Evolutionary conservation across 2,797 vertebrate genomes (phyloP).

Genomic region (Sebastes taczanowskii): DNA sequence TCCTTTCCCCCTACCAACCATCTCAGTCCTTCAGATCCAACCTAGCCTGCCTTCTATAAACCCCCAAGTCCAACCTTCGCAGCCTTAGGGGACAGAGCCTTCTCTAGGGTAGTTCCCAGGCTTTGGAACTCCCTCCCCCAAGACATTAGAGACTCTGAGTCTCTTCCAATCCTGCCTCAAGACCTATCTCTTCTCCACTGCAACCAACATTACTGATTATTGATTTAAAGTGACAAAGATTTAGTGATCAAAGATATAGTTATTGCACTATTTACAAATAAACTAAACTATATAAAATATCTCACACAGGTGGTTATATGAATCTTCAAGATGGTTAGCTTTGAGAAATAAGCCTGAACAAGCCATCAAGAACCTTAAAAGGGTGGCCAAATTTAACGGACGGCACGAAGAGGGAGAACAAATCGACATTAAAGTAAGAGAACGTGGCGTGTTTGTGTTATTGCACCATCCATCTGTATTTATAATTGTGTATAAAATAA

Average conservation of each 20-base stretch:
- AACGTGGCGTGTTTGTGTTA: not conserved
- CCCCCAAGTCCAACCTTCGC: too few species aligned
- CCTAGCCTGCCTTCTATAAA: too few species aligned
- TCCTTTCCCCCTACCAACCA: not conserved
- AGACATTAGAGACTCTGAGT: too few species aligned
- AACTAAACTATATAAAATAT: not conserved
- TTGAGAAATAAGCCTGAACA: constrained; percentile 79
- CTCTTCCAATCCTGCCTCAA: too few species aligned
- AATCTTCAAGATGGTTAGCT: constrained; percentile 89
- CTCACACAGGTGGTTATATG: constrained; percentile 86
- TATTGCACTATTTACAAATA: not conserved
- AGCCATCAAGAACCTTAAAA: constrained; percentile 82
- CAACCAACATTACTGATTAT: not conserved
- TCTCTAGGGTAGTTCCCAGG: too few species aligned
- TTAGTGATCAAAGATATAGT: not conserved
- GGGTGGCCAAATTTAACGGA: constrained; percentile 83
- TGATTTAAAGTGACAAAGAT: too few species aligned
- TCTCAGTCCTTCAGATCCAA: not conserved
- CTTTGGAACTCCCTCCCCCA: too few species aligned
- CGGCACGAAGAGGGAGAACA: constrained; percentile 75
- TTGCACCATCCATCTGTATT: not conserved
- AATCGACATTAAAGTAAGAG: constrained; percentile 76
- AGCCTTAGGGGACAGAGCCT: too few species aligned
- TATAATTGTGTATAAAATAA: not conserved
- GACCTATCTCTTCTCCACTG: too few species aligned